Base-by-base conservation (phyloP, 1,140 invertebrate species). In the Himalopsyche phryganea region DNA sequence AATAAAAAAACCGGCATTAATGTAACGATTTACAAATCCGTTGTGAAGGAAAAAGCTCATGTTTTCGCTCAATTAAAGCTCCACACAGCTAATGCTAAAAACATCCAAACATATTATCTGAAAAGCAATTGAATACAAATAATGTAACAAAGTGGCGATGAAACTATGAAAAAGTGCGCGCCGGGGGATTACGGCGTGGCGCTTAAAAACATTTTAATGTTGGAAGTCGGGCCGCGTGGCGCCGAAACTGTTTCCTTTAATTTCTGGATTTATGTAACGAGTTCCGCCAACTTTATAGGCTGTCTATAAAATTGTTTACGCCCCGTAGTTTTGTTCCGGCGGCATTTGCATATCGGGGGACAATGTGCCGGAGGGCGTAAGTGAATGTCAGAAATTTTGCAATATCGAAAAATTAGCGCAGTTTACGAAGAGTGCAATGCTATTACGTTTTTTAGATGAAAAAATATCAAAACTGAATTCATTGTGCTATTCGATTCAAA, bases 291-390 rank as follows among this genome's bases (percentile, higher is more conserved):
- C 59, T 61, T 61, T 56, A 56, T 61, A 56, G 59, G 59, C 59
- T 61, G 53, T 61, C 59, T 56, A 54, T 50, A 54, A 61, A 61
- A 61, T 61, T 61, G 59, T 61, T 61, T 55, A 61, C 59, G 47
- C 59, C 48, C 49, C 38, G 20, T 3, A n/a, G 35, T 13, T 35
- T 57, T 45, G 20, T 36, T 28, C 33, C 32, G 33, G 10, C 17
- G 44, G 32, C 40, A 55, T 47, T 55, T 40, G 32, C 52, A 55
- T 48, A 55, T n/a, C 14, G 15, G 35, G n/a, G n/a, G 47, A 46
- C 44, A n/a, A 7, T 3, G 19, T n/a, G 17, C 20, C 44, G 6
- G 44, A 15, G 44, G 19, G 23, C 23, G 23, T 28, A 28, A 28
- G 23, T 28, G 23, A 9, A 28, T 28, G 3, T 28, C 23, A 5